phyloP scores from a whole-genome alignment of 2,888 invertebrate genomes.

The Orthonevra nobilis region DNA sequence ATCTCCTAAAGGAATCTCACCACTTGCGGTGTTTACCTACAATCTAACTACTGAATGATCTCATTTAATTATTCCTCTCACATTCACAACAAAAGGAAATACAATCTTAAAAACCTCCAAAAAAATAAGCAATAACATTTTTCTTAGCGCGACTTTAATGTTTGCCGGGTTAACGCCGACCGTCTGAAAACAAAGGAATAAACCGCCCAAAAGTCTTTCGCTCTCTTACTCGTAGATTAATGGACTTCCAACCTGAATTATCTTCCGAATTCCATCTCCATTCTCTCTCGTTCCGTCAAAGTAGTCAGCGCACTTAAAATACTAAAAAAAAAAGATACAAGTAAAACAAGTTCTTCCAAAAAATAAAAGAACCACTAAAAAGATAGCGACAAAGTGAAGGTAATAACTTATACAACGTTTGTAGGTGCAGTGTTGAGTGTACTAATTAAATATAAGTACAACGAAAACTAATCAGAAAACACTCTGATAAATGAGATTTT shows the following conservation, averaged over 20 bases:
- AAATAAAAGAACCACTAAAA: background rate
- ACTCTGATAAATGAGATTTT: slow-evolving; percentile 44
- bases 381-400: background rate
- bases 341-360: slow-evolving; percentile 29
- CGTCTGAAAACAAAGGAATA: slow-evolving; percentile 4
- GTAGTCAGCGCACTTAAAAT: background rate
- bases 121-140: slow-evolving; percentile 27
- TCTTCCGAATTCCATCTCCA: slow-evolving; percentile 47
- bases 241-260: slow-evolving; percentile 26
- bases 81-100: slow-evolving; percentile 31
- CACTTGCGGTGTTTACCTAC: slow-evolving; percentile 17
- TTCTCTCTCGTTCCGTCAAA: no score
- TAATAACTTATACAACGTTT: no score
- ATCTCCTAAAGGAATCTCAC: slow-evolving; percentile 22
- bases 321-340: slow-evolving; percentile 3
- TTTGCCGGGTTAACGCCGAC: background rate
- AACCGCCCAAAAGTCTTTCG: slow-evolving; percentile 15
- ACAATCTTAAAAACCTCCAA: slow-evolving; percentile 18
- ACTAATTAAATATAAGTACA: slow-evolving; percentile 55
- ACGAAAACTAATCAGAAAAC: slow-evolving; percentile 59
- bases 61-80: slow-evolving; percentile 49
- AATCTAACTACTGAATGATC: slow-evolving; percentile 31
- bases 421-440: slow-evolving; percentile 21
- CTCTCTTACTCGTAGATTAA: slow-evolving; percentile 38
- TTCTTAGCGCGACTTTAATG: slow-evolving; percentile 30